phyloP scores from a whole-genome alignment of 2,113 vertebrate genomes.

The Rousettus leschenaultii region DNA sequence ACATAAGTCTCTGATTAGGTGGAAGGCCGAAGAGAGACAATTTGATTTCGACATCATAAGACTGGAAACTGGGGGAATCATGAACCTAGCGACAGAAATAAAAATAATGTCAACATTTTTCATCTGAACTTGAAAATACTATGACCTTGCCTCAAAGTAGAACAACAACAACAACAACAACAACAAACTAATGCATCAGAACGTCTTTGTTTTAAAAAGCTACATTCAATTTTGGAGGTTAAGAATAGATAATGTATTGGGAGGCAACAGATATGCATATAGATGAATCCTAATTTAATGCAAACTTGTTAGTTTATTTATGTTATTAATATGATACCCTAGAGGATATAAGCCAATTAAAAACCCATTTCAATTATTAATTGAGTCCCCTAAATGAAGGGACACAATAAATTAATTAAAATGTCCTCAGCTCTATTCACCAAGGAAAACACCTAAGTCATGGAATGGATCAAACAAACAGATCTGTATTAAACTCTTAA shows the following conservation, averaged over 20 bases:
- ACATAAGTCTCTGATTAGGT: not conserved
- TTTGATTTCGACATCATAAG: not conserved
- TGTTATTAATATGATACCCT: conserved; percentile 75
- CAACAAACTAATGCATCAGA: not conserved
- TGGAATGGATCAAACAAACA: conserved; percentile 43
- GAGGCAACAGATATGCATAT: conserved; percentile 68
- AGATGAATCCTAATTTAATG: conserved; percentile 70
- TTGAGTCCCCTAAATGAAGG: conserved; percentile 74
- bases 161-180: not conserved
- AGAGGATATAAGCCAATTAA: conserved; percentile 78
- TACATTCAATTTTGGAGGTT: conserved; percentile 67
- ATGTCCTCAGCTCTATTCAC: conserved; percentile 64
- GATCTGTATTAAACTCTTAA: conserved; percentile 30
- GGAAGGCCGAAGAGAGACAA: not conserved
- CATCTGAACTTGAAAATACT: not conserved
- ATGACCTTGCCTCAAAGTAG: conserved; percentile 64
- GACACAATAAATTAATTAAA: conserved; percentile 78
- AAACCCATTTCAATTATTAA: conserved; percentile 78
- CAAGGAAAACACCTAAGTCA: conserved; percentile 64
- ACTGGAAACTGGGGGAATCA: not conserved
- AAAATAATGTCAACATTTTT: not conserved
- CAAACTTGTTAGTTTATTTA: conserved; percentile 75
- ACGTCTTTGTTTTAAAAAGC: conserved; percentile 52
- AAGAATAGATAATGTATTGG: conserved; percentile 59
- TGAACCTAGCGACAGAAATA: not conserved